phyloP scores from a whole-genome alignment of 1,140 invertebrate species.

The Lineus longissimus region DNA sequence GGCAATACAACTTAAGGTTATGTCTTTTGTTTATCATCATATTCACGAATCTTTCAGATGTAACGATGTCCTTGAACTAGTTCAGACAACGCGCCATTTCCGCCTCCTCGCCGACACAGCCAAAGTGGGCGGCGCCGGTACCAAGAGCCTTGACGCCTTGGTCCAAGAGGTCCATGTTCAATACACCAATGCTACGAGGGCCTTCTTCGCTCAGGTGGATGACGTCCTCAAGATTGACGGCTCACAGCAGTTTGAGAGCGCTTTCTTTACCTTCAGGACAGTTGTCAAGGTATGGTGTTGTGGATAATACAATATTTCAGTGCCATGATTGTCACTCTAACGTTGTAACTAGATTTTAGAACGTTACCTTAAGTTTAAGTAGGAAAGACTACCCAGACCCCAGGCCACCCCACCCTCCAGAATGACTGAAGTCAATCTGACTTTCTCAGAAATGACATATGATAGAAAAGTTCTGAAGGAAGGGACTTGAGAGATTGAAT shows the following conservation, averaged over 20 bases:
- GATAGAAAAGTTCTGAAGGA: too few species aligned
- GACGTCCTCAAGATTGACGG: slow-evolving; percentile 51
- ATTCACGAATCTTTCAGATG: slow-evolving; percentile 31
- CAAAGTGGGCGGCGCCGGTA: slow-evolving; percentile 51
- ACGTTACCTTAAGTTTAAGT: too few species aligned
- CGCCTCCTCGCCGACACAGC: slow-evolving; percentile 47
- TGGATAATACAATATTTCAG: neutral
- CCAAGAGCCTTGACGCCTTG: slow-evolving; percentile 46
- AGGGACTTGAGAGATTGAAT: too few species aligned
- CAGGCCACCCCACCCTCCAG: too few species aligned
- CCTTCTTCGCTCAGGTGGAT: slow-evolving; percentile 45
- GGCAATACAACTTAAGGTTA: too few species aligned
- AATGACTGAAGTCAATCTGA: too few species aligned
- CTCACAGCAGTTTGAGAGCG: slow-evolving; percentile 47
- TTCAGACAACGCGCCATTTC: slow-evolving; percentile 53
- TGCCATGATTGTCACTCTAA: too few species aligned
- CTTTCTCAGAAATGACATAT: too few species aligned
- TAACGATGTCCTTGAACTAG: slow-evolving; percentile 52
- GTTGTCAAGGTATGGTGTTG: slow-evolving; percentile 51
- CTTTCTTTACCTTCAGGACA: slow-evolving; percentile 52
- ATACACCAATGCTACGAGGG: slow-evolving; percentile 42
- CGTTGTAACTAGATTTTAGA: too few species aligned
- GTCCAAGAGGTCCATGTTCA: slow-evolving; percentile 51
- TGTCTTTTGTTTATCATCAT: too few species aligned
- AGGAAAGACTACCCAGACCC: too few species aligned